Percentiles rank a stretch among this genome's conserved stretches.
phyloP scores from a whole-genome alignment of 2,888 invertebrate species.

The Morpho helenor region DNA sequence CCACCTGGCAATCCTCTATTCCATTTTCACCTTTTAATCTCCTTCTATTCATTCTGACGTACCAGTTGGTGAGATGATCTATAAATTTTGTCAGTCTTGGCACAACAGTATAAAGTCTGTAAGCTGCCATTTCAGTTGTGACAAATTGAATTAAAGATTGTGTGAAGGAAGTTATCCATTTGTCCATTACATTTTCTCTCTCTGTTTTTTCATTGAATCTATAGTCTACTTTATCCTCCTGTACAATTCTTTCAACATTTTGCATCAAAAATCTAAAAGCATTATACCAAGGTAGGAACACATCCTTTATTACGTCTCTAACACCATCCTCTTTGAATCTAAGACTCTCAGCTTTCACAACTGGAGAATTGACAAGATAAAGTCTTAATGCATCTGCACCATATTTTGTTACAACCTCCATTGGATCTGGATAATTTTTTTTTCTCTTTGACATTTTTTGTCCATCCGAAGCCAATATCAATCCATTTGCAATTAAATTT shows the following conservation, averaged over 20 bases:
- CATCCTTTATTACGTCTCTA: slow-evolving; percentile 96
- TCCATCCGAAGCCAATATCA: slow-evolving; percentile 97
- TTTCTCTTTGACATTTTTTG: slow-evolving; percentile 99
- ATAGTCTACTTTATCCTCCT: slow-evolving; percentile 80
- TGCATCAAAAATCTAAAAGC: slow-evolving; percentile 96
- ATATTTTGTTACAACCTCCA: slow-evolving; percentile 93
- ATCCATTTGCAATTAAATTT: slow-evolving; percentile 97
- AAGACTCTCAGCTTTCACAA: slow-evolving; percentile 97
- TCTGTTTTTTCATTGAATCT: slow-evolving; percentile 75
- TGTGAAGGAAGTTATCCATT: slow-evolving; percentile 98
- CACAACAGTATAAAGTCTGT: slow-evolving; percentile 96
- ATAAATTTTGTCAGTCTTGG: slow-evolving; percentile 96
- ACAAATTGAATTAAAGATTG: slow-evolving; percentile 95
- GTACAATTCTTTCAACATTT: slow-evolving; percentile 90
- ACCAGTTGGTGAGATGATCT: slow-evolving; percentile 99
- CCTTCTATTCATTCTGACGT: slow-evolving; percentile 97
- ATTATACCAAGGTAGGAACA: slow-evolving; percentile 98
- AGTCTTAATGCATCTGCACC: slow-evolving; percentile 98
- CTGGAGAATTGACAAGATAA: slow-evolving; percentile 98
- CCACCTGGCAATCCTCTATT: slow-evolving; percentile 87
- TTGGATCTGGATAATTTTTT: slow-evolving; percentile 98
- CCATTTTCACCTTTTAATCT: slow-evolving; percentile 96
- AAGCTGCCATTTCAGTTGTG: slow-evolving; percentile 95
- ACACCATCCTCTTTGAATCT: slow-evolving; percentile 99
- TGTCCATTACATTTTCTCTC: slow-evolving; percentile 93